A percentile compares a stretch with the other conserved stretches of the same genome.
phyloP scores from a whole-genome alignment of 2,113 vertebrate genomes.

The Eptesicus fuscus region DNA sequence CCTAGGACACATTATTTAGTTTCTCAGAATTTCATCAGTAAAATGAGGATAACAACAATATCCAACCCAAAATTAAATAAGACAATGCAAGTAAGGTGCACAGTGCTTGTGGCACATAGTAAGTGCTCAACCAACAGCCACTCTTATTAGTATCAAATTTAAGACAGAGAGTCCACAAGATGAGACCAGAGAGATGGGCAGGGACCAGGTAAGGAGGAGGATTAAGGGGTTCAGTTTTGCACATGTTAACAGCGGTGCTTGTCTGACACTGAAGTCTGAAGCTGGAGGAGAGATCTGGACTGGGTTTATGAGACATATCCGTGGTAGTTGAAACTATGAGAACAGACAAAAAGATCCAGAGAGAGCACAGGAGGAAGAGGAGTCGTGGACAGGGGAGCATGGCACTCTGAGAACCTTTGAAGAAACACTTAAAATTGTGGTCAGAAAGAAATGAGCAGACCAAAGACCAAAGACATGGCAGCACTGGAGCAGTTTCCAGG shows the following conservation, averaged over 20 bases:
- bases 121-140: not conserved
- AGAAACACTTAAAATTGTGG: not conserved
- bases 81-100: not conserved
- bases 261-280: not conserved
- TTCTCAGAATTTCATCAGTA: conserved; percentile 7
- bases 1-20: not conserved
- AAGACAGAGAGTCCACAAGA: not conserved
- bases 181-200: not conserved
- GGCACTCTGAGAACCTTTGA: not conserved
- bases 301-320: not conserved
- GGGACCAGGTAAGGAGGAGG: not conserved
- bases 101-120: not conserved
- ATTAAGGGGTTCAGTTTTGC: not conserved
- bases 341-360: not conserved
- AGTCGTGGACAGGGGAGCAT: not conserved
- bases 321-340: not conserved
- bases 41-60: not conserved
- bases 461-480: not conserved
- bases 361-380: not conserved
- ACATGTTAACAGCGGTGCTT: not conserved
- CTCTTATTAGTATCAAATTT: not conserved
- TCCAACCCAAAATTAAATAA: not conserved
- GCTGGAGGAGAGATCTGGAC: not conserved
- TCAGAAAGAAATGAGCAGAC: not conserved
- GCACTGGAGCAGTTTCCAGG: not conserved